These are phyloP conservation scores for Ganaspis sp. DNA, from an alignment of 1,140 invertebrate species.

Conservation along the genomic window DNA sequence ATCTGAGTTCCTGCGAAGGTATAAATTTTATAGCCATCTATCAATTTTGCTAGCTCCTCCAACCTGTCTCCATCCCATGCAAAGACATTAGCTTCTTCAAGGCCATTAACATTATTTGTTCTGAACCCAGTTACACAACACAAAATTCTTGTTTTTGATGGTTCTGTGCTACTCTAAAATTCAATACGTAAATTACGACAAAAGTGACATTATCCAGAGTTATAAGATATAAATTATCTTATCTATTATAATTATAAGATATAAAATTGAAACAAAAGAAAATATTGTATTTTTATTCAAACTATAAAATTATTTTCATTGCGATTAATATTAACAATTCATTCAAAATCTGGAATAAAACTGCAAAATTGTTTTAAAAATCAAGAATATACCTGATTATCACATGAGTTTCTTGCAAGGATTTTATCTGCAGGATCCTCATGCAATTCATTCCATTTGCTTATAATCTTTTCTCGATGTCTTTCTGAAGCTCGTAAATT, in stretches of 20 bases:
- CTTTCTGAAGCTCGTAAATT: conserved; percentile 43
- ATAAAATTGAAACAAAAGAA: background rate
- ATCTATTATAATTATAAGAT: background rate
- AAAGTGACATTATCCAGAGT: too few relatives aligned
- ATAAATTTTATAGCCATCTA: background rate
- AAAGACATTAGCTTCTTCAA: background rate
- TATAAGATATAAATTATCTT: too few relatives aligned
- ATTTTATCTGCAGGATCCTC: too few relatives aligned
- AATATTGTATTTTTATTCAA: too few relatives aligned
- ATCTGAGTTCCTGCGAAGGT: conserved; percentile 52
- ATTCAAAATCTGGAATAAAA: too few relatives aligned
- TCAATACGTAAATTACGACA: background rate
- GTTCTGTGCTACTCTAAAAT: background rate
- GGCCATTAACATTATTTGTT: background rate
- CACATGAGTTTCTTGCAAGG: too few relatives aligned
- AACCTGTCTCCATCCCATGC: background rate
- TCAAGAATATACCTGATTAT: too few relatives aligned
- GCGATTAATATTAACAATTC: too few relatives aligned
- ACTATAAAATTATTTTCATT: too few relatives aligned
- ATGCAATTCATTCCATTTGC: conserved; percentile 2
- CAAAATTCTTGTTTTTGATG: background rate
- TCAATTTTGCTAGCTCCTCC: background rate
- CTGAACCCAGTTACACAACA: background rate
- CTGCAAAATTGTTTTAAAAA: too few relatives aligned
- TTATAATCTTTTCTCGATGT: background rate